Evolutionary conservation across 2,888 invertebrate genomes (phyloP).

Genomic region (Zeuzera pyrina): DNA sequence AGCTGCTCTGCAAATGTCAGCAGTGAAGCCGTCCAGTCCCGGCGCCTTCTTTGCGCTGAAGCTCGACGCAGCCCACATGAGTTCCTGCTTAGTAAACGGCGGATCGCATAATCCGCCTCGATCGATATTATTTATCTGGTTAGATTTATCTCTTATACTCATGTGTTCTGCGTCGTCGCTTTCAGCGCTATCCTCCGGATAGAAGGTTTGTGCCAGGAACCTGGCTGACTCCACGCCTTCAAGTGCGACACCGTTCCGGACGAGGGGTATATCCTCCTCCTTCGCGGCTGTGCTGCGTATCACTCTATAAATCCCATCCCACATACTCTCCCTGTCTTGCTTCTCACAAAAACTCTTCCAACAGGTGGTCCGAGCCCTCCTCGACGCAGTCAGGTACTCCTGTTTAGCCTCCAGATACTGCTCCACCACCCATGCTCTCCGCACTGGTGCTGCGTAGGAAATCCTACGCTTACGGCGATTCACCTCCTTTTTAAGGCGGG

Average conservation of each 20-base stretch:
- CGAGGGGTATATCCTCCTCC: background rate
- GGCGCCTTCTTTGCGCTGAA: conserved; percentile 4
- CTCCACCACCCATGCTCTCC: conserved; percentile 2
- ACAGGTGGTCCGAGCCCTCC: conserved; percentile 3
- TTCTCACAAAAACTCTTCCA: conserved; percentile 6
- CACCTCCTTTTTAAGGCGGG: background rate
- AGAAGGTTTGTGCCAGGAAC: background rate
- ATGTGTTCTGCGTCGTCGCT: background rate
- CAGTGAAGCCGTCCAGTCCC: conserved; percentile 2
- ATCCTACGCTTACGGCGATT: conserved; percentile 1
- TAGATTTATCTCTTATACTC: background rate
- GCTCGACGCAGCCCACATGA: background rate
- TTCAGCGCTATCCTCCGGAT: conserved; percentile 1
- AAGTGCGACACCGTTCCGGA: background rate
- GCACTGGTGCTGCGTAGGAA: conserved; percentile 1
- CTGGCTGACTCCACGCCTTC: background rate
- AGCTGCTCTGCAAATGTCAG: conserved; percentile 4
- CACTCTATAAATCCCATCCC: conserved; percentile 7
- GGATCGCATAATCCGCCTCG: background rate
- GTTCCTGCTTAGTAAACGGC: background rate
- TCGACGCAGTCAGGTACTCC: conserved; percentile 1
- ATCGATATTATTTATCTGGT: no score
- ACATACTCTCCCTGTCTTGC: conserved; percentile 1
- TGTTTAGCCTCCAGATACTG: conserved; percentile 6
- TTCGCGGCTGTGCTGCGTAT: no score